Base-by-base conservation (phyloP, 2,888 invertebrate species). In the Temnothorax ravouxi region DNA sequence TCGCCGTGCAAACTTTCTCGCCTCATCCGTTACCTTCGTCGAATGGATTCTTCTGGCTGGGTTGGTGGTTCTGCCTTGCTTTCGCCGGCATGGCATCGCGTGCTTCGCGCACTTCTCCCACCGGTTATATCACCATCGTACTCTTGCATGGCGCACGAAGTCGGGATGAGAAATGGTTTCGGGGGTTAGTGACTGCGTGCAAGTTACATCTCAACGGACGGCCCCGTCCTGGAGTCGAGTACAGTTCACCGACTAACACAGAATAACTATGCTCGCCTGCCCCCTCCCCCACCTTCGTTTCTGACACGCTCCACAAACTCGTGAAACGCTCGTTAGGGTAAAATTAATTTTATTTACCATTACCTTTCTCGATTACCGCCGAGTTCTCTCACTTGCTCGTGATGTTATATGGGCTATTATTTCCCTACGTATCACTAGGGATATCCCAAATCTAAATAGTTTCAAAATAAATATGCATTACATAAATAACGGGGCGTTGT, bases 101-200 rank as follows among this genome's bases (percentile, higher is more conserved):
- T 85, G 84, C 80, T 85, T 61, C 72, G 54, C 72, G 69, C 87
- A 72, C 67, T 72, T 62, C 59, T 34, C 66, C 29, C 67, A 47
- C 72, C 59, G 34, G 50, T 29, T 29, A 29, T 15, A 47, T 15
- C 41, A 34, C 4, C 29, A 3, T 56, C 44, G 69, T 44, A 21
- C 76, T 41, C 50, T 54, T 25, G 29, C 69, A 13, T 77, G 47
- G 77, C 66, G 67, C 66, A 80, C 84, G 83, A 75, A 83, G 86
- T 76, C 85, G 66, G 89, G 86, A 87, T 90, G 91, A 91, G 90
- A 88, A 91, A 91, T 89, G 88, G 88, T 77, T 84, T 84, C 74
- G 76, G 79, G 84, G 81, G 50, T 67, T 56, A 69, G 71, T 34
- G 82, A 67, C 69, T 69, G 75, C 86, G 89, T 90, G 87, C 85